Base-by-base conservation (phyloP, 2,797 vertebrate genomes). In the Rhinoraja longicauda region DNA sequence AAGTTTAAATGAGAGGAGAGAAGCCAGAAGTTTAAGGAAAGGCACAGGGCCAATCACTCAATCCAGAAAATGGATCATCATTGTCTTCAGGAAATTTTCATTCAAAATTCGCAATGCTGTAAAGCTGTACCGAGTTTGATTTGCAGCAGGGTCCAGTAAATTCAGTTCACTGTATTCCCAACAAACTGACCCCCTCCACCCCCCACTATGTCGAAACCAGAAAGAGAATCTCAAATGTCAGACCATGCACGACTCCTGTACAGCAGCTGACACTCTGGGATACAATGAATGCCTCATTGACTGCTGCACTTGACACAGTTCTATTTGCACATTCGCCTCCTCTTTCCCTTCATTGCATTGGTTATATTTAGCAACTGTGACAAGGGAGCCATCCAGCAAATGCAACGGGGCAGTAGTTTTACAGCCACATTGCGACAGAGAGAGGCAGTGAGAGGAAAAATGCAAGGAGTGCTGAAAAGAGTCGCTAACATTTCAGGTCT, bases 261-360 rank as follows among this genome's bases (percentile, higher is more conserved):
- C 19, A 88, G 21, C 84, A 88, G 62, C 82, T 88, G 59, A 88
- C 29, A 88, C n/a, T 8, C 32, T 88, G 84, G 59, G 64, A 62
- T n/a, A 8, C 29, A 59, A 32, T 59, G 15, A 62, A 86, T 86
- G 32, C 1, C 59, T 88, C 84, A 36, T 45, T 62, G 32, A 2
- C 17, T 88, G n/a, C 84, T 88, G n/a, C 84, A 9, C 1, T 67
- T 4, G 79, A n/a, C 29, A 86, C 26, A n/a, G 19, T 86, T n/a
- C 29, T 86, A n/a, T 19, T 36, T 36, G 59, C 64, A 36, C 21
- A 19, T 21, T 67, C 84, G 62, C 62, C 84, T 67, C 7, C n/a
- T 67, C 62, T 24, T 73, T 73, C 15, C 9, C n/a, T 88, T 19
- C 59, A 4, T 36, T 7, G n/a, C 6, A 29, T 19, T 32, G 84